Percentiles rank a stretch among this genome's conserved stretches.
These are phyloP conservation scores for Troides aeacus DNA, from an alignment of 2,888 invertebrate genomes.

Conservation along the genomic window DNA sequence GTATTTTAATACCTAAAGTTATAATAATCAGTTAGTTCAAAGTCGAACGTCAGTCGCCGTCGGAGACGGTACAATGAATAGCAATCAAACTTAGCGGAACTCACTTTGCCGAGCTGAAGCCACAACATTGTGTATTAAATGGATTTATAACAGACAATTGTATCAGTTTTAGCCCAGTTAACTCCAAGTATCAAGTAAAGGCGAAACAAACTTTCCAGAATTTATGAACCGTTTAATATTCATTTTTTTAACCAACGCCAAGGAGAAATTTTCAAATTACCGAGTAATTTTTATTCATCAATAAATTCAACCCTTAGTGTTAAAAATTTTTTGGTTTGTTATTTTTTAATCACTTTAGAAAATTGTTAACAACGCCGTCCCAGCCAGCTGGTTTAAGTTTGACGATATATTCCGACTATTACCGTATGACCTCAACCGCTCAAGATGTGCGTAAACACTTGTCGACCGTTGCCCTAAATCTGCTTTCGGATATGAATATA, in stretches of 20 bases:
- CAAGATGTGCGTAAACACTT: not conserved
- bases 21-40: conserved; percentile 18
- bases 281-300: too few species aligned
- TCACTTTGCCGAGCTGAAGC: conserved; percentile 38
- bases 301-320: too few species aligned
- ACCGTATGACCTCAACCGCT: not conserved
- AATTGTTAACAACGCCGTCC: too few species aligned
- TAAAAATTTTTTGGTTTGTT: too few species aligned
- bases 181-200: conserved; percentile 17
- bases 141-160: conserved; percentile 30
- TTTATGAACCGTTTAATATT: conserved; percentile 3
- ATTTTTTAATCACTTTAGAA: too few species aligned
- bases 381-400: too few species aligned
- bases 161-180: conserved; percentile 28
- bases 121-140: conserved; percentile 43
- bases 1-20: conserved; percentile 8
- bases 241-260: not conserved
- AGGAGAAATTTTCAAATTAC: too few species aligned
- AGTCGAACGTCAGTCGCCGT: conserved; percentile 2
- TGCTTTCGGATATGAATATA: too few species aligned
- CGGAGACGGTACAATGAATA: conserved; percentile 43
- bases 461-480: too few species aligned
- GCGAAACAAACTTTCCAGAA: conserved; percentile 16
- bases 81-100: conserved; percentile 55
- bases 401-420: too few species aligned